Conservation (phyloP, 2,888 invertebrate species). For the Anorthoa munda region DNA sequence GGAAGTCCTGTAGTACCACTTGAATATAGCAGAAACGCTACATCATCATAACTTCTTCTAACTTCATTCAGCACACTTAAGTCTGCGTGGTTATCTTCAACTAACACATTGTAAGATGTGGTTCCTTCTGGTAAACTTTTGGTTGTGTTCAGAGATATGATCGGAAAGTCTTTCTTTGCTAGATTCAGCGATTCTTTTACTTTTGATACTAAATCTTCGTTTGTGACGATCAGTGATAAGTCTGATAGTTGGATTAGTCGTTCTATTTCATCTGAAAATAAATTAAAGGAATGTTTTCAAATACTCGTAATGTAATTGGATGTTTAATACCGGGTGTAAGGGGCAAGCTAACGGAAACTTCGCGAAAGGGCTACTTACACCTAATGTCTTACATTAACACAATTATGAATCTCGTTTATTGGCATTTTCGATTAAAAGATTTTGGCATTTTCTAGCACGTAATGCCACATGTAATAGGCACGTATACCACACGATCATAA, state of each 20-base stretch:
- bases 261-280: slow-evolving; percentile 92
- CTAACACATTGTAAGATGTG: slow-evolving; percentile 91
- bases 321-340: too few relatives aligned
- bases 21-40: slow-evolving; percentile 94
- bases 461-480: too few relatives aligned
- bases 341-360: too few relatives aligned
- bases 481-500: too few relatives aligned
- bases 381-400: too few relatives aligned
- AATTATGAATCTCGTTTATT: too few relatives aligned
- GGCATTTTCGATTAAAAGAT: too few relatives aligned
- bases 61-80: slow-evolving; percentile 85
- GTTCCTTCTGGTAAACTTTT: slow-evolving; percentile 85
- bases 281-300: not conserved
- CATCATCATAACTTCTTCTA: slow-evolving; percentile 87
- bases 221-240: slow-evolving; percentile 91
- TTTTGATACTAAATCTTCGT: slow-evolving; percentile 87
- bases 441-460: too few relatives aligned
- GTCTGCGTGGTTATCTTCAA: slow-evolving; percentile 86
- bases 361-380: too few relatives aligned
- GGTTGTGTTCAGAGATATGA: slow-evolving; percentile 81
- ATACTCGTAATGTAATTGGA: too few relatives aligned
- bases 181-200: slow-evolving; percentile 86
- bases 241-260: slow-evolving; percentile 91
- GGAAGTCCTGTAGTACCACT: slow-evolving; percentile 96
- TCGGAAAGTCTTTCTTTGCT: slow-evolving; percentile 85